phyloP scores from a whole-genome alignment of 2,888 invertebrate genomes.

The Eristalis arbustorum region DNA sequence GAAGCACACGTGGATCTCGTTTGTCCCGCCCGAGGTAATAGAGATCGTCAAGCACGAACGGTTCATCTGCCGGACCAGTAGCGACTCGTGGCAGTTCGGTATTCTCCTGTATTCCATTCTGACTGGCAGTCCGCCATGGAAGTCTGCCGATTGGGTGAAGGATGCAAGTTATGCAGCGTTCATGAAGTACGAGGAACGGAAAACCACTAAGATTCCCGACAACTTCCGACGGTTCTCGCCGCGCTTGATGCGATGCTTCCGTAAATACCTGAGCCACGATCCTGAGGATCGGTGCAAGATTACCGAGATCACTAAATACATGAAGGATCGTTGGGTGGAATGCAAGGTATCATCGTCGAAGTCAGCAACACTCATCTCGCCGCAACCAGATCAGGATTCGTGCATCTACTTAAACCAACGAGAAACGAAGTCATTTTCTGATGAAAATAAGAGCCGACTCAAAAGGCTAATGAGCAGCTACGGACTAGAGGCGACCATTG shows the following conservation, averaged over 20 bases:
- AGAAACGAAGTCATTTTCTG: conserved; percentile 81
- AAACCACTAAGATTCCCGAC: conserved; percentile 83
- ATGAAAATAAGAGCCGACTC: conserved; percentile 82
- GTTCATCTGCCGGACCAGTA: conserved; percentile 84
- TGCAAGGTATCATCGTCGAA: conserved; percentile 81
- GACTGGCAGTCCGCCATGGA: conserved; percentile 87
- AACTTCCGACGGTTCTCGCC: conserved; percentile 85
- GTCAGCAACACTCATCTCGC: conserved; percentile 80
- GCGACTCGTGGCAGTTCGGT: conserved; percentile 90
- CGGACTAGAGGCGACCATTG: conserved; percentile 84
- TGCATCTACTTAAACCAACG: conserved; percentile 82
- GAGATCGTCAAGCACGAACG: conserved; percentile 83
- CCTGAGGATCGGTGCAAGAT: conserved; percentile 84
- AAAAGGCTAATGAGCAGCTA: conserved; percentile 82
- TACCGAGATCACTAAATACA: conserved; percentile 83
- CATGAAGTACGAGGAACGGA: conserved; percentile 85
- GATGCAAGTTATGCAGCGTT: conserved; percentile 85
- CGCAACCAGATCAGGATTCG: conserved; percentile 81
- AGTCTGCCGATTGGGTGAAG: conserved; percentile 86
- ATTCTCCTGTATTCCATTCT: conserved; percentile 82
- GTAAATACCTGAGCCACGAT: conserved; percentile 86
- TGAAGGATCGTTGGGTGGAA: conserved; percentile 84
- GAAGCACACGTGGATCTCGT: conserved; percentile 83
- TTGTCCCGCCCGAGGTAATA: conserved; percentile 83
- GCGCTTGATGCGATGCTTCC: conserved; percentile 85